Evolutionary conservation across 2,888 invertebrate species (phyloP).

Genomic region (Aleiodes alternator): DNA sequence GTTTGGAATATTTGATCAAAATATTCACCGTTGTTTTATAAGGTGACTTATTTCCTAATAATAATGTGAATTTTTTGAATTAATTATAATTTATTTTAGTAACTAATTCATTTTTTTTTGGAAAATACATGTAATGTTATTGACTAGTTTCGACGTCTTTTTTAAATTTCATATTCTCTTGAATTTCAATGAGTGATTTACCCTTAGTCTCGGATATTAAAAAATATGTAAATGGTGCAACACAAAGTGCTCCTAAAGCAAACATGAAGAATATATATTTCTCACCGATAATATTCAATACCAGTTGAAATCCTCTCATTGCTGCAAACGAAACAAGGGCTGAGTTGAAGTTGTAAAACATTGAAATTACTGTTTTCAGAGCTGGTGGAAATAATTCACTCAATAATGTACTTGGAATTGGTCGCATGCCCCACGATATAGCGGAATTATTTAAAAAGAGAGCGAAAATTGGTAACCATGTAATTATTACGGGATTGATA

Average conservation of each 20-base stretch:
- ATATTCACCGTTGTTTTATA: too few relatives aligned
- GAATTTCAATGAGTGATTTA: conserved; percentile 68
- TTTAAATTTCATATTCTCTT: conserved; percentile 52
- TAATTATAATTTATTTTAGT: too few relatives aligned
- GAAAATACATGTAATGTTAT: background rate
- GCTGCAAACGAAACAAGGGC: conserved; percentile 64
- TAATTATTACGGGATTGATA: conserved; percentile 51
- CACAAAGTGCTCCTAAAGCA: conserved; percentile 56
- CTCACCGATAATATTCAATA: conserved; percentile 64
- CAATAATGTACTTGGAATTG: conserved; percentile 66
- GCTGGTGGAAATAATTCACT: conserved; percentile 70
- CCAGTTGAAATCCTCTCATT: conserved; percentile 65
- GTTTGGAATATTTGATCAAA: too few relatives aligned
- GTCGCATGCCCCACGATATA: conserved; percentile 62
- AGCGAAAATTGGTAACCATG: conserved; percentile 65
- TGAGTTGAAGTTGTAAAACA: conserved; percentile 58
- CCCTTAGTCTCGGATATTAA: conserved; percentile 68
- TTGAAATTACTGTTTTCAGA: conserved; percentile 66
- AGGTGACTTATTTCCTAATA: too few relatives aligned
- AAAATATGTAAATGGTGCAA: conserved; percentile 63
- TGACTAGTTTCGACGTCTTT: conserved; percentile 7
- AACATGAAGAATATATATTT: conserved; percentile 68
- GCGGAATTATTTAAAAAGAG: conserved; percentile 63
- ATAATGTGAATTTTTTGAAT: too few relatives aligned
- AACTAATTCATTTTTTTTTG: too few relatives aligned